Percentiles rank a stretch among this genome's conserved stretches.
Conservation (phyloP, 2,888 invertebrate species). For the Patella ulyssiponensis region DNA sequence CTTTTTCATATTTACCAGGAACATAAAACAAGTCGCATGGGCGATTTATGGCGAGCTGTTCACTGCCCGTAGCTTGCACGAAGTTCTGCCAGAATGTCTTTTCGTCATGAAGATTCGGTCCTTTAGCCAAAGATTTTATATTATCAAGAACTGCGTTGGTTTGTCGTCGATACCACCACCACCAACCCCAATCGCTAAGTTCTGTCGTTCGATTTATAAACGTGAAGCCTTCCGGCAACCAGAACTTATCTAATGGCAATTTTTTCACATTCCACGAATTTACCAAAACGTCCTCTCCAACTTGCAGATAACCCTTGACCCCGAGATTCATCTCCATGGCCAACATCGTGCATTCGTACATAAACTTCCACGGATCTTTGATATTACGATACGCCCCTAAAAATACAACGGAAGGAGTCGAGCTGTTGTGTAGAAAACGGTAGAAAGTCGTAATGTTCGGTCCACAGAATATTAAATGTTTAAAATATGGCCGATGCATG, state of each 20-base stretch:
- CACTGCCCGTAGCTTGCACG: neutral
- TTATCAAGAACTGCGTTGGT: conserved; percentile 9
- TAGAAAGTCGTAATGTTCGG: conserved; percentile 8
- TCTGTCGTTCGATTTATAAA: neutral
- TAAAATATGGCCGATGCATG: conserved; percentile 16
- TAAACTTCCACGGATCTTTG: conserved; percentile 13
- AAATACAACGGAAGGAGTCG: conserved; percentile 12
- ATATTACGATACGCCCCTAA: conserved; percentile 10
- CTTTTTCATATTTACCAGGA: conserved; percentile 12
- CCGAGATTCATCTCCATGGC: conserved; percentile 17
- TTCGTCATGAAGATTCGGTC: conserved; percentile 1
- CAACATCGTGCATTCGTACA: conserved; percentile 12
- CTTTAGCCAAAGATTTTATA: neutral
- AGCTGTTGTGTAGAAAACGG: conserved; percentile 9
- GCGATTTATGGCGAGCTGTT: neutral
- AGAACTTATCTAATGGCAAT: conserved; percentile 17
- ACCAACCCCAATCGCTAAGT: conserved; percentile 14
- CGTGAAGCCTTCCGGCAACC: conserved; percentile 6
- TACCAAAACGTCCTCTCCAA: conserved; percentile 19
- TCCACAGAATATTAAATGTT: conserved; percentile 21
- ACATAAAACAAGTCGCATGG: conserved; percentile 19
- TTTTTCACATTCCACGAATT: conserved; percentile 17
- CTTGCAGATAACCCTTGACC: conserved; percentile 20
- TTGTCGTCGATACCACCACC: conserved; percentile 14
- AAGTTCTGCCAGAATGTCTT: conserved; percentile 16